Base-by-base conservation (phyloP, 2,888 invertebrate genomes). In the Phyllotreta striolata region DNA sequence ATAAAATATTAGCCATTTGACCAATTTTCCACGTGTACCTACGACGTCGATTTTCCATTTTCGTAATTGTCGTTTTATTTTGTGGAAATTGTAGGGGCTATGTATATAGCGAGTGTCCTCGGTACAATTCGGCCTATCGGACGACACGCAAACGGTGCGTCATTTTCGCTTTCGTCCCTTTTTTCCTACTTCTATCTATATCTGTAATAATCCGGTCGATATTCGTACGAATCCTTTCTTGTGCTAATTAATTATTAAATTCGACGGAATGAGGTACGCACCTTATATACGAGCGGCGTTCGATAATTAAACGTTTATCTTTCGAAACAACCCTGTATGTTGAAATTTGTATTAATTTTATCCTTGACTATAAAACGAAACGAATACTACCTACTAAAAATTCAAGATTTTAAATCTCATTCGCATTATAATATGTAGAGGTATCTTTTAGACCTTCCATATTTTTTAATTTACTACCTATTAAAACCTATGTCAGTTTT, bases 401-500 rank as follows among this genome's bases (percentile, higher is more conserved):
- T 47, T 47, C 14, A 47, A 47, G 34, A 24, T 41, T 55, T 55
- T 55, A 55, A 13, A 24, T 55, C 55, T 55, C 14, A 40, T 24
- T 40, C 55, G 34, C 55, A 55, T 24, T 24, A 24, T 24, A 24
- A 24, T 24, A 24, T 24, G 24, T 24, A 24, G 24, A 24, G 24
- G 24, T 34, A 40, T 55, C 41, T 49, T 4, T 47, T 46, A 12
- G 47, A n/a, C 12, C 38, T 14, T n/a, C 34, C 37, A 34, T 35
- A 41, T 40, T 54, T 43, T 63, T 57, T 44, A 63, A 65, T 67
- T 65, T 67, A 67, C 51, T 47, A 57, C 55, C 65, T 63, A 65
- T 63, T 63, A 65, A 67, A 67, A 63, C 54, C 47, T 61, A 40
- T 55, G 57, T 63, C 65, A 43, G 63, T 63, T 67, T 63, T 65